Evolutionary conservation across 2,888 invertebrate genomes (phyloP).

Genomic region (Drosophila peninsularis): DNA sequence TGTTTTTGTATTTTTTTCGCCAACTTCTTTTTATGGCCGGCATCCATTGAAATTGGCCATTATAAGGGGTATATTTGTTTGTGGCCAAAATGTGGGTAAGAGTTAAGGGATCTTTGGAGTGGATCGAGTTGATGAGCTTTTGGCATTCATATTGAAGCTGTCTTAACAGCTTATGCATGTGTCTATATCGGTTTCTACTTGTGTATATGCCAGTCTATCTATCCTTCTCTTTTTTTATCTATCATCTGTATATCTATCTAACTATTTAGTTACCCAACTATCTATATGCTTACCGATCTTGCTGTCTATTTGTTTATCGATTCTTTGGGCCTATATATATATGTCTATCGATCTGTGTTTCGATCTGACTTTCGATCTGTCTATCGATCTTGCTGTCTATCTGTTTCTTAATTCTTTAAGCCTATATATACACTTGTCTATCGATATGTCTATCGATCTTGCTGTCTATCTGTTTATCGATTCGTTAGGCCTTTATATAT

Average conservation of each 20-base stretch:
- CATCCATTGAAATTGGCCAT: background rate
- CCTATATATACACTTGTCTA: background rate
- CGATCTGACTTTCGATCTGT: background rate
- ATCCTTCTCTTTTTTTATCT: too few relatives aligned
- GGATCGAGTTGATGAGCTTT: background rate
- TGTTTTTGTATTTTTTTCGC: slow-evolving; percentile 52
- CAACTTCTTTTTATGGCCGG: background rate
- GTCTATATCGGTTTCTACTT: too few relatives aligned
- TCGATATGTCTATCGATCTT: background rate
- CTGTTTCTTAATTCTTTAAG: background rate
- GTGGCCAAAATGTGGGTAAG: background rate
- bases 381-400: background rate
- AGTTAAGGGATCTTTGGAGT: background rate
- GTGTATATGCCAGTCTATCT: too few relatives aligned
- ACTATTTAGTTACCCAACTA: too few relatives aligned
- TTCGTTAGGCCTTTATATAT: too few relatives aligned
- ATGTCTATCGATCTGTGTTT: background rate
- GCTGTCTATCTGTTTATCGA: background rate
- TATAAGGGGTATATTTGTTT: background rate
- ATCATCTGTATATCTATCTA: too few relatives aligned
- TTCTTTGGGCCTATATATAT: background rate
- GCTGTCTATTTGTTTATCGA: background rate
- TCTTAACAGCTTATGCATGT: too few relatives aligned
- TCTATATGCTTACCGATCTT: background rate
- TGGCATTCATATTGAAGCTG: background rate